Base-by-base conservation (phyloP, 1,140 invertebrate genomes). In the Polyergus mexicanus region DNA sequence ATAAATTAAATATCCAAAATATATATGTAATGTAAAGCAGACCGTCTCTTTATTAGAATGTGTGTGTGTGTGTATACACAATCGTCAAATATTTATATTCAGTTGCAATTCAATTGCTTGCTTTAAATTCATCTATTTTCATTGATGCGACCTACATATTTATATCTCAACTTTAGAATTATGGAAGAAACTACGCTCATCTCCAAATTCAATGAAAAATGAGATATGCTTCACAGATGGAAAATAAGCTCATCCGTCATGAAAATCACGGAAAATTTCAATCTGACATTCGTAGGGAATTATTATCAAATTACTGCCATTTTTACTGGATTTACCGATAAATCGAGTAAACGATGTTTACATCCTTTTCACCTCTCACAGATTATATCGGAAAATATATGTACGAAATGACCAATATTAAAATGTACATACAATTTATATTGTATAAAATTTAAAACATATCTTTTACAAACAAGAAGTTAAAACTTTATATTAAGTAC, bases 171-270 rank as follows among this genome's bases (percentile, higher is more conserved):
- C 54, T 83, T 83, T 51, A 51, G 54, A 68, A 83, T 83, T 83
- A 83, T 83, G 11, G 38, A 74, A 44, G 56, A 62, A 83, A 81
- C 25, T 22, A 13, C 19, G 51, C 25, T 83, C 28, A 83, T 83
- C 38, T 83, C 74, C 44, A 83, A 74, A 83, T 83, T 72, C 56
- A 47, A 74, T 72, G 78, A 83, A 32, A 83, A 83, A 74, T 60
- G 54, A 44, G 25, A 60, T 62, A 38, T 74, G 28, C 38, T 25
- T 81, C 19, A 22, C 25, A 71, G 35, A 69, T 44, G 28, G 65
- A 58, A 83, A 74, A 35, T 41, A 74, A 83, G 10, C 35, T 32
- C 19, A 25, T 83, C 32, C 68, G 28, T 35, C n/a, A 58, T 81
- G n/a, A 60, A 72, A 32, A 51, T 51, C 47, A 51, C 19, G 54